phyloP scores from a whole-genome alignment of 1,140 invertebrate species.

The Trypoxylus dichotomus region DNA sequence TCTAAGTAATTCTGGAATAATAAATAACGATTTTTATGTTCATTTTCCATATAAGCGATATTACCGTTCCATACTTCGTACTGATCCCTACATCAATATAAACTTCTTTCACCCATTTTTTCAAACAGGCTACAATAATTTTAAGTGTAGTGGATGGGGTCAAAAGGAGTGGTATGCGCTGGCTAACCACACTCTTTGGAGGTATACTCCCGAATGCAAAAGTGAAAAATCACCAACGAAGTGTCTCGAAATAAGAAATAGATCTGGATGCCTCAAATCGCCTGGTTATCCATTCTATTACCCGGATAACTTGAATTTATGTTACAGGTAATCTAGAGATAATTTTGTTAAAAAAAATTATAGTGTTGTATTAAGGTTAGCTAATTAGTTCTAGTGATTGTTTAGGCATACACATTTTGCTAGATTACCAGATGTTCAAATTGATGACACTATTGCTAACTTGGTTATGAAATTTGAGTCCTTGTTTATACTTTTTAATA shows the following conservation, averaged over 20 bases:
- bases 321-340: slow-evolving; percentile 43
- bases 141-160: not conserved
- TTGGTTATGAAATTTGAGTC: too few species aligned
- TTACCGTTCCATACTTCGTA: not conserved
- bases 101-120: not conserved
- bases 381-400: too few species aligned
- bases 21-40: too few species aligned
- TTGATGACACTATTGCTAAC: too few species aligned
- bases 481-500: too few species aligned
- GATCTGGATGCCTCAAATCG: not conserved
- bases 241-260: not conserved
- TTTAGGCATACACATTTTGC: too few species aligned
- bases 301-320: slow-evolving; percentile 42
- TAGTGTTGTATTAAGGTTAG: too few species aligned
- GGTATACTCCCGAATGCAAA: not conserved
- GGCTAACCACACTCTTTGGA: not conserved
- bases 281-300: slow-evolving; percentile 48
- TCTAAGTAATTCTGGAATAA: slow-evolving; percentile 38
- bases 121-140: not conserved
- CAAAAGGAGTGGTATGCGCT: not conserved
- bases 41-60: too few species aligned
- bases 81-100: not conserved
- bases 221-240: not conserved
- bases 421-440: too few species aligned
- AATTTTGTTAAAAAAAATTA: too few species aligned